These are phyloP conservation scores for Pantherophis vulpinus DNA, from an alignment of 2,797 vertebrate species.

Conservation along the genomic window DNA sequence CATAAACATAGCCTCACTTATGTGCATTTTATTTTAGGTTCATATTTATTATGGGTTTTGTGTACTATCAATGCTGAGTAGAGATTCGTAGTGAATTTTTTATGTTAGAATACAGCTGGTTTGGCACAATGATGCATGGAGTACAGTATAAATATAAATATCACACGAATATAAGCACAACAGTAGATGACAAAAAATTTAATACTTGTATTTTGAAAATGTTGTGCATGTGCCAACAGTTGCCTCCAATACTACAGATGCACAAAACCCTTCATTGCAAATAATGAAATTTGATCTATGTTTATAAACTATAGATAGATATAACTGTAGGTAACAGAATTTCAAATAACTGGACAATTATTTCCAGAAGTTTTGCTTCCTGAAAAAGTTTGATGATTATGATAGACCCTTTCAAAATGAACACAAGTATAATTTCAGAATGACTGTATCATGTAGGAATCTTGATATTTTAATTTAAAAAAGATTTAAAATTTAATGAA, in stretches of 20 bases:
- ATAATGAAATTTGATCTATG: not conserved
- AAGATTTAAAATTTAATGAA: too few species aligned
- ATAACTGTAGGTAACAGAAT: not conserved
- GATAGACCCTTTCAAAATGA: too few species aligned
- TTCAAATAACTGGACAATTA: not conserved
- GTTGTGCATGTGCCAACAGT: not conserved
- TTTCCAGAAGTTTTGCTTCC: too few species aligned
- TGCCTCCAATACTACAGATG: not conserved
- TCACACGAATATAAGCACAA: not conserved
- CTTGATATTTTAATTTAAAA: too few species aligned
- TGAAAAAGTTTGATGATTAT: too few species aligned
- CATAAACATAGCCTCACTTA: not conserved
- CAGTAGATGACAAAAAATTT: not conserved
- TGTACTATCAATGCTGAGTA: not conserved
- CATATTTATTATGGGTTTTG: not conserved
- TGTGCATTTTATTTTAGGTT: not conserved
- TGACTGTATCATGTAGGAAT: too few species aligned
- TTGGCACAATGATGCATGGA: not conserved
- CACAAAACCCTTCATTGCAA: not conserved
- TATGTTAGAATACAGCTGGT: not conserved
- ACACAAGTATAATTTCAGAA: too few species aligned
- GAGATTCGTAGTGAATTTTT: not conserved
- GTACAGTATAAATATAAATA: not conserved
- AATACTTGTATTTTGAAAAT: not conserved
- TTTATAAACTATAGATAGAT: not conserved